Evolutionary conservation across 2,113 vertebrate species (phyloP), one percentile per base, ranked within the genome.

Genomic region (Melanostigma gelatinosum): DNA sequence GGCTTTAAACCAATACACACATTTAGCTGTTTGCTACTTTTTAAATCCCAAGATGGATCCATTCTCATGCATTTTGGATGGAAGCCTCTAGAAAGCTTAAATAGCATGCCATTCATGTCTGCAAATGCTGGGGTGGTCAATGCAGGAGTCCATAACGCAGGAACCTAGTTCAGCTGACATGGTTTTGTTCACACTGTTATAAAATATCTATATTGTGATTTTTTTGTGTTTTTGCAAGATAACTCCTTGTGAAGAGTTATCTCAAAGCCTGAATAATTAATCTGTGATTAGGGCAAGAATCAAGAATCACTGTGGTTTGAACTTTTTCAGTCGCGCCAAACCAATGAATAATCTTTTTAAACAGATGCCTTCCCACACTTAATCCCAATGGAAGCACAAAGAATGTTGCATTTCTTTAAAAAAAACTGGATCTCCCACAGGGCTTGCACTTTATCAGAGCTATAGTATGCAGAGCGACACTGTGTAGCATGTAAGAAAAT

Each of bases 401-500:
- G 13, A 66, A 13, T 62, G 1, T 13, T 54, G 38, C 55, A 38
- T 77, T 76, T 70, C 24, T 55, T 55, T 3, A 42, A 12, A 12
- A 42, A 42, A 10, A 42, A 8, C 42, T 12, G 46, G 46, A 34
- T 86, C 58, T 82, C 38, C 67, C 64, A 48, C 73, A 69, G 15
- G 29, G 8, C n/a, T 12, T 46, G 34, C n/a, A 66, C 68, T 63
- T 63, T 71, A 42, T 52, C 24, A 50, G 54, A 66, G 27, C 32
- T 10, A 4, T 20, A 62, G 29, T 36, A 15, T 64, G 75, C 15
- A 75, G 40, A 22, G 60, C 24, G 69, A 48, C 63, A 36, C 44
- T 29, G 29, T 50, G 58, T 57, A 79, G 77, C 61, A 67, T 74
- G 58, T 63, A 36, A 83, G 62, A 66, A 62, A 61, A 62, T 27